A percentile compares a stretch with the other conserved stretches of the same genome.
Conservation (phyloP, 2,113 vertebrate genomes). For the Cebus imitator region DNA sequence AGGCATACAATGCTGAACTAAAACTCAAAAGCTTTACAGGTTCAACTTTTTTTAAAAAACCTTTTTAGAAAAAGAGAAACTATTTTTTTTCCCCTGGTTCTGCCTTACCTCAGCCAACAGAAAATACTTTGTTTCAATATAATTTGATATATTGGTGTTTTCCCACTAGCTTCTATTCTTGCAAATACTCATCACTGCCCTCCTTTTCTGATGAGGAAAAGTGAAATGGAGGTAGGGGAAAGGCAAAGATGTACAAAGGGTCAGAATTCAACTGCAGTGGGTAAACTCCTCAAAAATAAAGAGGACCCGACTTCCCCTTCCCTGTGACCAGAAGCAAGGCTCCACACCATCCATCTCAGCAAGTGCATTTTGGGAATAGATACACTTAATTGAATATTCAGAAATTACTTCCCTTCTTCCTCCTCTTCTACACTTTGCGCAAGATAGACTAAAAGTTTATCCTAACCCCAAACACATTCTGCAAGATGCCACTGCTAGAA, state of each 20-base stretch:
- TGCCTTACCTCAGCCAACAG: constrained; percentile 73
- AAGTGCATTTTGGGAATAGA: neutral
- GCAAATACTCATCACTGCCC: constrained; percentile 69
- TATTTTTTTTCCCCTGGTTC: constrained; percentile 54
- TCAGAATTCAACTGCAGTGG: constrained; percentile 74
- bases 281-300: constrained; percentile 73
- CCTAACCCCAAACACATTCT: constrained; percentile 72
- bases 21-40: constrained; percentile 47
- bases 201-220: constrained; percentile 62
- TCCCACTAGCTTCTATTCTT: constrained; percentile 69
- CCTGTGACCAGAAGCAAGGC: constrained; percentile 74
- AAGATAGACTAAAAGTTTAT: constrained; percentile 79
- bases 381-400: neutral
- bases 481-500: constrained; percentile 79
- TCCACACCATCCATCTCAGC: neutral
- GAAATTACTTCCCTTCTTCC: constrained; percentile 19
- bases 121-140: constrained; percentile 80
- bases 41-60: neutral
- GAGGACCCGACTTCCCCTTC: constrained; percentile 72
- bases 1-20: neutral
- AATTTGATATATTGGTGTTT: constrained; percentile 70
- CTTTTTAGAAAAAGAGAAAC: constrained; percentile 51
- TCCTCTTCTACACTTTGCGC: constrained; percentile 40
- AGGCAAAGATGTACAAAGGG: constrained; percentile 59
- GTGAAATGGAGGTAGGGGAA: constrained; percentile 9